These are phyloP conservation scores for Pherbina coryleti DNA, from an alignment of 2,888 invertebrate genomes.

Conservation along the genomic window DNA sequence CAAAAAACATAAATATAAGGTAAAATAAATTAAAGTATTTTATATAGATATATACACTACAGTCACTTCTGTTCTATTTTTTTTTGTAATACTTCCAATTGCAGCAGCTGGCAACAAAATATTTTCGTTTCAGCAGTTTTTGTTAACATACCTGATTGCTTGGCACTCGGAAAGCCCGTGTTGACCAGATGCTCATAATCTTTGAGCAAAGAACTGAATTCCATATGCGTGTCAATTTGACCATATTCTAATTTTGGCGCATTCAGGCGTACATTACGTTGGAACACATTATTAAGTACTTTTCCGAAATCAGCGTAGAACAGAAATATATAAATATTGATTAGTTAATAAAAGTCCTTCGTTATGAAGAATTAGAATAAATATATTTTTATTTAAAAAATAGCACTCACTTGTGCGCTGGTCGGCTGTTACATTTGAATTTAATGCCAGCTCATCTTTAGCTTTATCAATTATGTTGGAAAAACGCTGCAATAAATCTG, in stretches of 20 bases:
- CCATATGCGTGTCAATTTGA: conserved; percentile 57
- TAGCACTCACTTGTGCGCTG: conserved; percentile 35
- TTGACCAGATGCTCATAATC: conserved; percentile 53
- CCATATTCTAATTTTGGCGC: conserved; percentile 53
- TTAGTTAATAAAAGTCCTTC: not conserved
- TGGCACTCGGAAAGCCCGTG: conserved; percentile 54
- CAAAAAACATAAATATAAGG: no score
- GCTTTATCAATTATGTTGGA: conserved; percentile 35
- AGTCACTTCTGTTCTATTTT: no score
- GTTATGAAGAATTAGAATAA: not conserved
- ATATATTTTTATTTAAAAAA: not conserved
- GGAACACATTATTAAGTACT: conserved; percentile 59
- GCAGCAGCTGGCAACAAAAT: no score
- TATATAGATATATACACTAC: no score
- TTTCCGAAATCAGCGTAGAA: not conserved
- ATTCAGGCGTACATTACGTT: conserved; percentile 54
- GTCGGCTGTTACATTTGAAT: not conserved
- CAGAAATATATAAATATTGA: conserved; percentile 4
- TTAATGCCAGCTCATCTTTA: not conserved
- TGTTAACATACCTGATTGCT: conserved; percentile 51
- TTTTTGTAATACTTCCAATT: no score
- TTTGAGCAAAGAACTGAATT: conserved; percentile 54
- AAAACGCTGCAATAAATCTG: conserved; percentile 55
- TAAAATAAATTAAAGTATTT: no score
- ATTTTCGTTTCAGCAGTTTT: no score